These are phyloP conservation scores for Glossophaga mutica DNA, from an alignment of 2,797 vertebrate genomes.

Conservation along the genomic window DNA sequence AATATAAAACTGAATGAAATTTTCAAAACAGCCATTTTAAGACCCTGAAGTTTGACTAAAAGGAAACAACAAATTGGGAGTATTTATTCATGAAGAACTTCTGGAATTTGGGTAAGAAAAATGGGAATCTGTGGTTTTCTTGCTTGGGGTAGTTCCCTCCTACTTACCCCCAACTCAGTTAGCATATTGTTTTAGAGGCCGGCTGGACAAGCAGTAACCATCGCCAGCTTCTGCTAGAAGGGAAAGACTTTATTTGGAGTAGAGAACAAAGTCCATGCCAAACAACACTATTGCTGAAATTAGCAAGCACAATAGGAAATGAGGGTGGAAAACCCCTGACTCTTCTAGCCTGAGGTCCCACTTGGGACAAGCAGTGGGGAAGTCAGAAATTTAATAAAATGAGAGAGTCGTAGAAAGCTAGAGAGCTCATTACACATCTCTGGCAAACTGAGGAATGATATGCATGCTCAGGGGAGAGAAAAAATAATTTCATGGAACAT, in stretches of 20 bases:
- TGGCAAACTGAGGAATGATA: neutral
- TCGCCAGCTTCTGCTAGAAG: neutral
- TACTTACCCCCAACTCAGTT: neutral
- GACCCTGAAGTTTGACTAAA: neutral
- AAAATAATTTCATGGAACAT: neutral
- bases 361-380: neutral
- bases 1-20: conserved; percentile 19
- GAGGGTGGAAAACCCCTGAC: neutral
- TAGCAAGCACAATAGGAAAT: neutral
- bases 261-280: neutral
- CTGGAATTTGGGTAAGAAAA: neutral
- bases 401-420: neutral
- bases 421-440: neutral
- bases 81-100: neutral
- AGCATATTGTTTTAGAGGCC: neutral
- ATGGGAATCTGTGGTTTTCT: neutral
- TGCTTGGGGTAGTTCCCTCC: neutral
- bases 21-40: neutral
- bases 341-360: neutral
- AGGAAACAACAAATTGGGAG: neutral
- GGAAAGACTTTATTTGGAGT: neutral
- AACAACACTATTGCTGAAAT: neutral
- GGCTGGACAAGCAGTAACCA: neutral
- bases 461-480: neutral
- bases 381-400: conserved; percentile 27